Evolutionary conservation across 2,888 invertebrate genomes (phyloP), one percentile per base, ranked within the genome.

Genomic region (Apeira syringaria): DNA sequence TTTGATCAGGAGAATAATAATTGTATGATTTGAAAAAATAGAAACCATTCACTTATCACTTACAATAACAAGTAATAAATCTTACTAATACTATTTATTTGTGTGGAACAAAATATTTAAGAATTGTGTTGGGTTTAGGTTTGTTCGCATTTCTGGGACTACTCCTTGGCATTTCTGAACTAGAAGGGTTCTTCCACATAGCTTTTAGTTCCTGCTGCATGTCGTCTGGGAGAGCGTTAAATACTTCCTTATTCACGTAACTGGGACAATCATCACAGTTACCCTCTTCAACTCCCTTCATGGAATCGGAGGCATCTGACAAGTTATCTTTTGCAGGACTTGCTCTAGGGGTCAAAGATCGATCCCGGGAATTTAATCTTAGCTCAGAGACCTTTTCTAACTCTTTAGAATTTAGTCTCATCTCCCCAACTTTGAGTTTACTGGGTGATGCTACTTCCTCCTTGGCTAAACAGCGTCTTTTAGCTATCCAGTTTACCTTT

Each of bases 121-220:
- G 88, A 60, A 94, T 85, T 60, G 93, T 92, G 82, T 93, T 94
- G 53, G 86, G 72, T 79, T 91, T 92, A 41, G 90, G 68, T 86
- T 91, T 92, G 80, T 91, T 92, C 65, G 74, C 68, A 55, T 76
- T 86, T 75, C 84, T 83, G 29, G 86, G 81, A 70, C 81, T 80
- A 76, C 80, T 80, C 57, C 87, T 72, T 25, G 79, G 72, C 54
- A 85, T 57, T 27, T 74, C 80, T 12, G 89, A 84, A 56, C 76
- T 70, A 25, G 88, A 82, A 49, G 88, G 87, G 56, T 89, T 88
- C 50, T 91, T 91, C 92, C 94, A 94, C 65, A 93, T 92, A n/a
- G 90, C 88, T 68, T 94, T 92, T 11, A 95, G 80, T 73, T 95
- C 95, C 59, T 93, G 92, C 71, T 95, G 94, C 74, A 95, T 90